Evolutionary conservation across 2,888 invertebrate species (phyloP), one percentile per base, ranked within the genome.

Genomic region (Campaea margaritaria): DNA sequence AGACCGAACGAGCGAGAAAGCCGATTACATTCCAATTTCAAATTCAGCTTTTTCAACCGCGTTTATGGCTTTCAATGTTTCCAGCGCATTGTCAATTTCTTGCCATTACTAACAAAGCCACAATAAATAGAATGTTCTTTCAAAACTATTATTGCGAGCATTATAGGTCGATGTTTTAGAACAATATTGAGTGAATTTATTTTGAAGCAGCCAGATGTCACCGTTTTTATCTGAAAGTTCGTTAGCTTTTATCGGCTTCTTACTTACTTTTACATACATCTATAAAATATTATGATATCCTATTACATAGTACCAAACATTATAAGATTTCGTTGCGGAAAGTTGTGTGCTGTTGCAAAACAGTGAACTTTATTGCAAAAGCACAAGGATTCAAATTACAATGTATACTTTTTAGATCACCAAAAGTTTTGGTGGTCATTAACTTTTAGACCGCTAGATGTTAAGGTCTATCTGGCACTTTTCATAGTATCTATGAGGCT

Each of bases 31-130:
- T 44, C 38, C 49, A 49, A 56, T 43, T 52, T 52, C 36, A 14
- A 27, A 51, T 47, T 47, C 38, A 52, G 42, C 52, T 43, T 46
- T 58, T 51, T 42, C 42, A 58, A 47, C 36, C 45, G n/a, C 45
- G 41, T 58, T 58, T 58, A 51, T 38, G 28, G 47, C 1, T 7
- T 31, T 9, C 31, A 31, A 31, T 31, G 31, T 38, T 58, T 58
- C 36, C 47, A 50, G 45, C 39, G 34, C 39, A 21, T 43, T 55
- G 43, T 36, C 42, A 42, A 48, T 48, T 36, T 15, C 13, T 21
- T 31, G 39, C 41, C 47, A 34, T 8, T 46, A 39, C 28, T 31
- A 54, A 46, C 38, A 50, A 42, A 53, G 45, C 31, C 28, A n/a
- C n/a, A 5, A n/a, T n/a, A 10, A 3, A 36, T 36, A 31, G 5